Conservation (phyloP, 2,797 vertebrate genomes). For the Gallinago solitaria region DNA sequence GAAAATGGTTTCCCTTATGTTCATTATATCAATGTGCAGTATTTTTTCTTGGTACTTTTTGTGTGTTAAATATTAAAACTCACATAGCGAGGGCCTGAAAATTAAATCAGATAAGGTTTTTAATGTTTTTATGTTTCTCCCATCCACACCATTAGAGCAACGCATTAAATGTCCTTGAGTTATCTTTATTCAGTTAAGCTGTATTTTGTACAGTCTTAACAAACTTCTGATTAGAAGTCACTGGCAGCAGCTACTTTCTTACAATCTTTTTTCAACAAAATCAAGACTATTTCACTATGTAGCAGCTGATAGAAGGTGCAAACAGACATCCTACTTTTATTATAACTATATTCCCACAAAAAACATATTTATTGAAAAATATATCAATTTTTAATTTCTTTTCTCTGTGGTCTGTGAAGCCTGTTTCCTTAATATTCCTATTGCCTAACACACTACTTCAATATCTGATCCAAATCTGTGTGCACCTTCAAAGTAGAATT, state of each 20-base stretch:
- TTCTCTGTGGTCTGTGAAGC: neutral
- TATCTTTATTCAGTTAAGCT: neutral
- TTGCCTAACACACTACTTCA: neutral
- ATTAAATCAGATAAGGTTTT: constrained; percentile 1
- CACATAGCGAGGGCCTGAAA: neutral
- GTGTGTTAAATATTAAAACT: neutral
- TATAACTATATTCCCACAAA: neutral
- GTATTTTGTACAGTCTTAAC: neutral
- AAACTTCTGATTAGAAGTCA: neutral
- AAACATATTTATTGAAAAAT: neutral
- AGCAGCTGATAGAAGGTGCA: neutral
- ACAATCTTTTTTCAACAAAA: neutral
- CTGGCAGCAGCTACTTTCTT: neutral
- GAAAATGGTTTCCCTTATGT: neutral
- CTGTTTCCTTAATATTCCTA: neutral
- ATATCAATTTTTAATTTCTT: neutral
- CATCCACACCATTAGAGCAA: neutral
- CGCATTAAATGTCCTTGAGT: neutral
- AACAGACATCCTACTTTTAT: neutral
- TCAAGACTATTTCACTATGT: neutral
- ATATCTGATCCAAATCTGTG: neutral
- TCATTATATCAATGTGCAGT: neutral
- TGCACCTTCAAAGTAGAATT: neutral
- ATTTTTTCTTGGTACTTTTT: neutral
- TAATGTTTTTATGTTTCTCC: neutral